Evolutionary conservation across 1,140 invertebrate genomes (phyloP), one percentile per base, ranked within the genome.

Genomic region (Homalodisca vitripennis): DNA sequence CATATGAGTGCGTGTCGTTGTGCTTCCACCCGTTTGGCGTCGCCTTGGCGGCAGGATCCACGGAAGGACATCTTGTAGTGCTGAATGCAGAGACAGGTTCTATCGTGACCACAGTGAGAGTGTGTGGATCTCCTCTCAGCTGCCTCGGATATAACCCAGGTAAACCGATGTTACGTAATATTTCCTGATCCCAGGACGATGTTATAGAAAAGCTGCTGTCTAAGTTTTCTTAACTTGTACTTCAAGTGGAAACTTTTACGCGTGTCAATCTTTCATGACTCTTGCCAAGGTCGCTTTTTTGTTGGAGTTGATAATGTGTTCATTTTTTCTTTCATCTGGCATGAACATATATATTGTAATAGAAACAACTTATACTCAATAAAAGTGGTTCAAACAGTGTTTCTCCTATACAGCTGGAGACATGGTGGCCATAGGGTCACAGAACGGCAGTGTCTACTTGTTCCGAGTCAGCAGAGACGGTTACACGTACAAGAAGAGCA

Each of bases 21-120:
- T 87, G 88, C 53, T 94, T 95, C 79, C 93, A 97, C 83, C 93
- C 95, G 1, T 90, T 92, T 73, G 93, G 93, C 20, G 86, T 89
- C 17, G 89, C 93, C 6, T 82, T 96, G 41, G 94, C 92, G 10
- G 90, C 93, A 10, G 95, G 95, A 65, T 93, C 93, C 72, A 90
- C 89, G 0, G 92, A 94, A 75, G 95, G 95, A 1, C 90, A 94
- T 78, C 82, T 97, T 60, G 83, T 94, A 22, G 89, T 96, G 12
- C 81, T 96, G 17, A 93, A 93, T 74, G 89, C 91, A 10, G 89
- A 93, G 72, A 89, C 89, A 51, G 94, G 94, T 1, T 85, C 88
- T 3, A 88, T 92, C 20, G 88, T 93, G 1, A 87, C 92, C 6
- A 94, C 93, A 0, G 81, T 96, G 1, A 81, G 93, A 77, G 92